These are phyloP conservation scores for Pandion haliaetus DNA, from an alignment of 2,113 vertebrate genomes.

Conservation along the genomic window DNA sequence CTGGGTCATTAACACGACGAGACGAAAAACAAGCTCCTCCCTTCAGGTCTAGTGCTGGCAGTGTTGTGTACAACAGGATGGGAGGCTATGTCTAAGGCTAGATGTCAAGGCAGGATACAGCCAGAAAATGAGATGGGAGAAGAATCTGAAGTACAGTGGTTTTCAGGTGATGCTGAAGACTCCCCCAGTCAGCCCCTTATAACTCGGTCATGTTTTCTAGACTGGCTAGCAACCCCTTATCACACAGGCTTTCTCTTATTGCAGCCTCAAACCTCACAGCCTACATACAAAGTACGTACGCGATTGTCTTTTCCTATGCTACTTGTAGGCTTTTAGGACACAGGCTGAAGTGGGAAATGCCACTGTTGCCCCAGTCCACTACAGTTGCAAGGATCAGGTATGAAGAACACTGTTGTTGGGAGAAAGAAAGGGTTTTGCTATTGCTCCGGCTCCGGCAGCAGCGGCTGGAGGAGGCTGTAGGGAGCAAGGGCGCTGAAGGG, in stretches of 20 bases:
- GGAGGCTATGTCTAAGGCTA: not conserved
- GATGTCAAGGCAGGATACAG: not conserved
- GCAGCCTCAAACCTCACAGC: not conserved
- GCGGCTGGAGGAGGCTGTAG: not conserved
- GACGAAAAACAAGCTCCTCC: not conserved
- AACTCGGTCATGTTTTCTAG: not conserved
- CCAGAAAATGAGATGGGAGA: not conserved
- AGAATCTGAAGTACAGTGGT: not conserved
- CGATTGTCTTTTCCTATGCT: not conserved
- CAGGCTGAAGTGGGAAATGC: not conserved
- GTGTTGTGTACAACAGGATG: fast-evolving
- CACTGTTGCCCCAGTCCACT: fast-evolving
- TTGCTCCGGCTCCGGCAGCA: not conserved
- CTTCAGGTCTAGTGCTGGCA: not conserved
- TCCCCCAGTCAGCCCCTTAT: not conserved
- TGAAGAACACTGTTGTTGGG: fast-evolving
- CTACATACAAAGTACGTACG: not conserved
- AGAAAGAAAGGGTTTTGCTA: not conserved
- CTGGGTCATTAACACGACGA: not conserved
- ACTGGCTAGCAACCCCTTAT: not conserved
- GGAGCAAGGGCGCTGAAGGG: fast-evolving
- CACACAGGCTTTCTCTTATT: not conserved
- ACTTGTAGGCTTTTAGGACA: not conserved
- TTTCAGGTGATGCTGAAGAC: not conserved
- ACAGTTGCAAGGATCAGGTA: not conserved